These are phyloP conservation scores for Thysanoteuthis rhombus DNA, from an alignment of 2,888 invertebrate species.

Conservation along the genomic window DNA sequence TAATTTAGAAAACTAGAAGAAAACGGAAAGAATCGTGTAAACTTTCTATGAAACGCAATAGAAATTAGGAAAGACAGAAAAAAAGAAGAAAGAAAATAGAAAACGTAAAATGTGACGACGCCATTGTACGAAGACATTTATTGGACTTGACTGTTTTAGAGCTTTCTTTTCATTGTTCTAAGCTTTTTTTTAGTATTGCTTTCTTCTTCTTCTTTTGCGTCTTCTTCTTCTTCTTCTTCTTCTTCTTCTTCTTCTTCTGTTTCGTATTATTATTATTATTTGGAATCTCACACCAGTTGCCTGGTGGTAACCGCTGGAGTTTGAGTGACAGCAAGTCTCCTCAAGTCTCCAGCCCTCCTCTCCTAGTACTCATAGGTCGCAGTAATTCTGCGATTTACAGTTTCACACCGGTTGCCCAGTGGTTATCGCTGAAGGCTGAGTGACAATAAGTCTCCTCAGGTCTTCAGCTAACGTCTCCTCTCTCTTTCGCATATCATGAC, in stretches of 20 bases:
- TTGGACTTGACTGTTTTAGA: background rate
- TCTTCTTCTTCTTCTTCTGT: background rate
- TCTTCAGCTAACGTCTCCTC: too few species aligned
- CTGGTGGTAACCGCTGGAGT: too few species aligned
- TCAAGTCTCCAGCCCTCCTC: too few species aligned
- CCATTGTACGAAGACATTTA: constrained; percentile 12
- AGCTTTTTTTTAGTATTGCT: background rate
- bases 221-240: background rate
- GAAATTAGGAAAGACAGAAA: background rate
- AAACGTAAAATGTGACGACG: background rate
- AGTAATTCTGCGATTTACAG: too few species aligned
- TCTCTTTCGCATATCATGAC: too few species aligned
- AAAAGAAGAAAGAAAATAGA: background rate
- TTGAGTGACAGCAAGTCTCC: too few species aligned
- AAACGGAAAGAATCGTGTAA: background rate
- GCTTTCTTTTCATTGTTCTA: background rate
- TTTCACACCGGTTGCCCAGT: too few species aligned
- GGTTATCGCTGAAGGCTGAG: too few species aligned
- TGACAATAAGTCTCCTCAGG: too few species aligned
- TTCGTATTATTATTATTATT: background rate
- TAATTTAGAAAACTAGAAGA: background rate
- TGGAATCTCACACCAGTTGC: too few species aligned
- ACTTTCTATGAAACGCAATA: background rate
- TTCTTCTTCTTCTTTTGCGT: background rate
- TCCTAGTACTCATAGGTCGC: too few species aligned